phyloP scores from a whole-genome alignment of 2,113 vertebrate genomes.

The Kobus ellipsiprymnus region DNA sequence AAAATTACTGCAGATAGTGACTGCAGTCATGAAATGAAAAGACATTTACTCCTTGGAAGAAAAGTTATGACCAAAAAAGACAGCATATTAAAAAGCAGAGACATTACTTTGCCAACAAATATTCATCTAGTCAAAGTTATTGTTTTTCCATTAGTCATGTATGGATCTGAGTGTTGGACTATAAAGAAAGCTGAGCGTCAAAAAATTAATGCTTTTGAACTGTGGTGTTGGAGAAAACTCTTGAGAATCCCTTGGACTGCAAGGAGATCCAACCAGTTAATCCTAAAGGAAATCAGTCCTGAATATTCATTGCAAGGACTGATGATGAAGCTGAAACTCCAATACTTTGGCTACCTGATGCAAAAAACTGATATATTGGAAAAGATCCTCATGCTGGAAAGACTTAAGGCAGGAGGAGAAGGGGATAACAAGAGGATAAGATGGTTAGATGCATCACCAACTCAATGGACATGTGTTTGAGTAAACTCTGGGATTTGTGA shows the following conservation, averaged over 20 bases:
- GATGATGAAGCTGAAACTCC: neutral
- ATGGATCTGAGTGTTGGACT: neutral
- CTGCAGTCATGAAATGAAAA: neutral
- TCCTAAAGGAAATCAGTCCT: neutral
- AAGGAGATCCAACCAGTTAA: neutral
- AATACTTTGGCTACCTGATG: neutral
- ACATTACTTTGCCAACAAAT: neutral
- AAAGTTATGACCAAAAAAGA: neutral
- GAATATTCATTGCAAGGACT: neutral
- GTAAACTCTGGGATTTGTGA: neutral
- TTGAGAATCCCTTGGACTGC: neutral
- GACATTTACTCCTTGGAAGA: neutral
- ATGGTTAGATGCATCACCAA: neutral
- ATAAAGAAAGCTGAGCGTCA: neutral
- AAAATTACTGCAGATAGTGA: neutral
- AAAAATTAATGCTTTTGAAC: neutral
- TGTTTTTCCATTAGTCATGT: neutral
- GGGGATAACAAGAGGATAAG: neutral
- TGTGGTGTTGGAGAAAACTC: neutral
- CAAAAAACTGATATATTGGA: accelerated
- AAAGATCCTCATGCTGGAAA: neutral
- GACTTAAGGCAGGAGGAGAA: neutral
- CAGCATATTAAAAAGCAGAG: neutral
- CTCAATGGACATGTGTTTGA: neutral
- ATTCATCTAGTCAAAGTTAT: neutral